phyloP scores from a whole-genome alignment of 2,888 invertebrate genomes.

The Coleophora deauratella region DNA sequence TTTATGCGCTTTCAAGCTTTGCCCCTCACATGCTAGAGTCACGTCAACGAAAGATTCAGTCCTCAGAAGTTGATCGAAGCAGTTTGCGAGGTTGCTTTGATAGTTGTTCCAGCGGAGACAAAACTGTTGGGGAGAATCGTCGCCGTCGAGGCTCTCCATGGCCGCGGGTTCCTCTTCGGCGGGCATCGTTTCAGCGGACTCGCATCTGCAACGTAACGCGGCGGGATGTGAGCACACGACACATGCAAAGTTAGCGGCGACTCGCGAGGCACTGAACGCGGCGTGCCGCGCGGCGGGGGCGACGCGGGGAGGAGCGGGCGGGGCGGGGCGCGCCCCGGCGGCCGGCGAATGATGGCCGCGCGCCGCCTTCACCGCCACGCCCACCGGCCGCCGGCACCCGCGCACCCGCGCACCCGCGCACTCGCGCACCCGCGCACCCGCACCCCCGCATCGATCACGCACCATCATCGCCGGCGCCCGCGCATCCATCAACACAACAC shows the following conservation, averaged over 20 bases:
- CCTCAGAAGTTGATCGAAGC: constrained; percentile 91
- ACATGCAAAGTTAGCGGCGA: constrained; percentile 45
- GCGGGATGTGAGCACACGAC: constrained; percentile 32
- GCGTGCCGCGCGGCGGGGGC: constrained; percentile 23
- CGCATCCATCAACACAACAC: constrained; percentile 6
- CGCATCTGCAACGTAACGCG: constrained; percentile 55
- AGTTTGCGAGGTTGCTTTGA: constrained; percentile 89
- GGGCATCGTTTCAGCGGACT: constrained; percentile 53
- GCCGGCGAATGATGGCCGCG: constrained; percentile 35
- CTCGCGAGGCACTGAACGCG: constrained; percentile 56
- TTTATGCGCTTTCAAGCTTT: constrained; percentile 93
- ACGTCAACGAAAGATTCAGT: constrained; percentile 94
- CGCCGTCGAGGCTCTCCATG: constrained; percentile 57
- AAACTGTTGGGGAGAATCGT: constrained; percentile 87
- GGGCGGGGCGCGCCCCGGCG: constrained; percentile 32
- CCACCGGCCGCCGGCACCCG: constrained; percentile 21
- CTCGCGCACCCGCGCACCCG: constrained; percentile 18
- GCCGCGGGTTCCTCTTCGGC: constrained; percentile 66
- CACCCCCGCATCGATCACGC: too few relatives aligned
- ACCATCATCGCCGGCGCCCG: constrained; percentile 23
- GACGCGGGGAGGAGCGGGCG: constrained; percentile 33
- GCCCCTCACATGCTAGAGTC: constrained; percentile 92
- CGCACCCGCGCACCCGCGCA: constrained; percentile 20
- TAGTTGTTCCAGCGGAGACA: constrained; percentile 96
- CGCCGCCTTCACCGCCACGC: constrained; percentile 29